Evolutionary conservation across 2,113 vertebrate species (phyloP).

Genomic region (Equus quagga): DNA sequence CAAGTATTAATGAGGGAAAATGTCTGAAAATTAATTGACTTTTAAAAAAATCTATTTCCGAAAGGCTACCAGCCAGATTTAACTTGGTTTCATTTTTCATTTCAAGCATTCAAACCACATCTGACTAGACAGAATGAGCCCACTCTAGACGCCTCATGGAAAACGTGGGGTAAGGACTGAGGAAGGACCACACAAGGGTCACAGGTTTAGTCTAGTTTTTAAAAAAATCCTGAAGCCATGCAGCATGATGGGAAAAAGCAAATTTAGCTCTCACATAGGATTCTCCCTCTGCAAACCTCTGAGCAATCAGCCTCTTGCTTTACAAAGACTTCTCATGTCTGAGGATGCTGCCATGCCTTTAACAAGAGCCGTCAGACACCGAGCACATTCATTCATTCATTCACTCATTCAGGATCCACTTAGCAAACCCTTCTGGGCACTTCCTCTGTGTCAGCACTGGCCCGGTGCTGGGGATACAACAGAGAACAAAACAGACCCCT

Average conservation of each 20-base stretch:
- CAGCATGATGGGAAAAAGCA: neutral
- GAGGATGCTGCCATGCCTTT: neutral
- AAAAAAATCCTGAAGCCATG: neutral
- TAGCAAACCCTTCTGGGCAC: neutral
- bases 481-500: neutral
- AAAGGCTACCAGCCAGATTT: slow-evolving; percentile 9
- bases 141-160: neutral
- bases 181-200: neutral
- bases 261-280: neutral
- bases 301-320: slow-evolving; percentile 1
- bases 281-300: neutral
- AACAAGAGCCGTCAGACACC: neutral
- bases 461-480: neutral
- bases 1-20: slow-evolving; percentile 4
- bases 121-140: neutral
- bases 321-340: neutral
- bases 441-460: neutral
- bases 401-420: neutral
- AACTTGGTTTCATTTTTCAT: slow-evolving; percentile 54
- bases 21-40: slow-evolving; percentile 39
- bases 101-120: slow-evolving; percentile 35
- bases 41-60: neutral
- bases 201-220: neutral
- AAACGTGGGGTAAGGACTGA: neutral
- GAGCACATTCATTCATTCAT: neutral